Evolutionary conservation across 2,113 vertebrate species (phyloP).

Genomic region (Laterallus jamaicensis): DNA sequence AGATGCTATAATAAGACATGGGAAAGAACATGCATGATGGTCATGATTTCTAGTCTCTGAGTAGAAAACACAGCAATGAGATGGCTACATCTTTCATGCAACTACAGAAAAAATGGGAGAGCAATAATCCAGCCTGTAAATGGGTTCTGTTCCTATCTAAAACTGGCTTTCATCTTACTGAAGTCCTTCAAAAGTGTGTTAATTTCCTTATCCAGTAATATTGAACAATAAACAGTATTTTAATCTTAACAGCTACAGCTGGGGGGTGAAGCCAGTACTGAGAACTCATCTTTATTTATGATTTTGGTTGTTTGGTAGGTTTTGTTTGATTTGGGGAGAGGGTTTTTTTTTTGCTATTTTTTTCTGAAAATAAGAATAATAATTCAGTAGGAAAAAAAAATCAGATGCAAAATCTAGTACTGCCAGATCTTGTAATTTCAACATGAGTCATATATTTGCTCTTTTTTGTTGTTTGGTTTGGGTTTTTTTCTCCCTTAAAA

Average conservation of each 20-base stretch:
- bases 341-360: neutral
- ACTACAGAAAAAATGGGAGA: neutral
- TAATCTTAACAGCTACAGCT: neutral
- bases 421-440: neutral
- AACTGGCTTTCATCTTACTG: neutral
- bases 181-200: neutral
- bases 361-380: neutral
- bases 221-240: neutral
- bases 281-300: neutral
- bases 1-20: neutral
- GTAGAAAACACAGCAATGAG: neutral
- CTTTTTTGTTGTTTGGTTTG: neutral
- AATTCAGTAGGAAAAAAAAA: neutral
- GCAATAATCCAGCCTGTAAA: neutral
- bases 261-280: neutral
- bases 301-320: neutral
- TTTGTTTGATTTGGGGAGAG: too few species aligned
- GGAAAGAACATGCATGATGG: neutral
- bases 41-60: neutral
- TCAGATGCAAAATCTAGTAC: neutral
- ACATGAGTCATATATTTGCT: neutral
- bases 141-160: neutral
- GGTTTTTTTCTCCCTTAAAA: neutral
- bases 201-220: neutral
- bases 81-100: neutral